A percentile compares a stretch with the other conserved stretches of the same genome.
These are phyloP conservation scores for Noctua janthe DNA, from an alignment of 2,888 invertebrate genomes.

Conservation along the genomic window DNA sequence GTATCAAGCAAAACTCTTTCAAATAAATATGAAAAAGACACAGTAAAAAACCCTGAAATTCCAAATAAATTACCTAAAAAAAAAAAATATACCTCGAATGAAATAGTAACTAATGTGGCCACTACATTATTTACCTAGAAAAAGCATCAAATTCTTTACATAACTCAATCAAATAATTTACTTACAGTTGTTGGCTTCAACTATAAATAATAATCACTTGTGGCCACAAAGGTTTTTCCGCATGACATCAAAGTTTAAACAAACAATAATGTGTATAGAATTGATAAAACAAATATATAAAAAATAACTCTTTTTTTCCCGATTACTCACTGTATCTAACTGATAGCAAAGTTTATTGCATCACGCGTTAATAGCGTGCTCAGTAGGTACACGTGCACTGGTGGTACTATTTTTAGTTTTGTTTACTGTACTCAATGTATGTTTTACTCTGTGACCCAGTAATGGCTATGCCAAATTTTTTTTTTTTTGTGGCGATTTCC, in stretches of 20 bases:
- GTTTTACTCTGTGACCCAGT: constrained; percentile 60
- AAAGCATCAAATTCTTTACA: neutral
- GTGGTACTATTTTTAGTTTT: constrained; percentile 54
- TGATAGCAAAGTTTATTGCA: constrained; percentile 65
- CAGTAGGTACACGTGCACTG: constrained; percentile 53
- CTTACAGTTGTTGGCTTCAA: neutral
- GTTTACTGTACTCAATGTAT: constrained; percentile 48
- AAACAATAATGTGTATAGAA: constrained; percentile 39
- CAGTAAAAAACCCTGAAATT: too few relatives aligned
- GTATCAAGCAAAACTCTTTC: neutral
- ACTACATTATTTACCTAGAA: neutral
- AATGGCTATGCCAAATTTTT: constrained; percentile 44
- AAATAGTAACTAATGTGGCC: neutral
- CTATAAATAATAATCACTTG: constrained; percentile 22
- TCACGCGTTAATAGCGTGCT: constrained; percentile 60
- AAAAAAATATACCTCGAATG: neutral
- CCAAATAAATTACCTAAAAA: neutral
- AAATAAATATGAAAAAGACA: neutral
- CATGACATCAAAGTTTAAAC: constrained; percentile 43
- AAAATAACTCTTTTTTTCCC: constrained; percentile 28
- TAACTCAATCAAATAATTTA: constrained; percentile 23
- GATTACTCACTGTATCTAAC: constrained; percentile 63
- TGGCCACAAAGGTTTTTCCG: constrained; percentile 23
- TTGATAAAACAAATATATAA: constrained; percentile 42
- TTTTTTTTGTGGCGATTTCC: constrained; percentile 1